phyloP scores from a whole-genome alignment of 2,888 invertebrate genomes.

The Syrista parreyssii region DNA sequence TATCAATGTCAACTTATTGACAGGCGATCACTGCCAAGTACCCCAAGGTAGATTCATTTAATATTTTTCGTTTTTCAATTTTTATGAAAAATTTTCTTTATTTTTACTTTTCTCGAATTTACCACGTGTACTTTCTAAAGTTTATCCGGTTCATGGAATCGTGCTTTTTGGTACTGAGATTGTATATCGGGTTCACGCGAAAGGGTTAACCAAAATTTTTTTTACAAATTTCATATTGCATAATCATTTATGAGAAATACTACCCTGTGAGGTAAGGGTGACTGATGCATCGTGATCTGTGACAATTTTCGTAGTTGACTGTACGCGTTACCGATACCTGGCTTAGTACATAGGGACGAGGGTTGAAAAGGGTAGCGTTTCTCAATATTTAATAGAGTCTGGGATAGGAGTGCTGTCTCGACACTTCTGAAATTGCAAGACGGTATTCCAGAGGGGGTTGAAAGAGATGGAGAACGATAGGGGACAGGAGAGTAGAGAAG shows the following conservation, averaged over 20 bases:
- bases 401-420: slow-evolving; percentile 61
- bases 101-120: slow-evolving; percentile 3
- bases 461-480: not conserved
- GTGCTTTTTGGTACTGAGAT: too few species aligned
- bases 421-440: slow-evolving; percentile 64
- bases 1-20: too few species aligned
- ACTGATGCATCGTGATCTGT: too few species aligned
- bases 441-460: slow-evolving; percentile 28
- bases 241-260: too few species aligned
- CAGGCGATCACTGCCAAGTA: too few species aligned
- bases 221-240: too few species aligned
- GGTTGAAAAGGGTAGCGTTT: slow-evolving; percentile 47
- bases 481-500: slow-evolving; percentile 9
- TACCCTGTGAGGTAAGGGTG: too few species aligned
- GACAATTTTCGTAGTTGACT: slow-evolving; percentile 25
- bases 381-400: slow-evolving; percentile 65
- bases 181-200: too few species aligned
- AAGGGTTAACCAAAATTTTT: too few species aligned
- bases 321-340: slow-evolving; percentile 19
- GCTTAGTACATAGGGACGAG: slow-evolving; percentile 24
- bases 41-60: too few species aligned
- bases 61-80: too few species aligned
- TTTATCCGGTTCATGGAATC: slow-evolving; percentile 16
- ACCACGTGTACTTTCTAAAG: slow-evolving; percentile 4
- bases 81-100: not conserved